These are phyloP conservation scores for Eucidaris tribuloides DNA, from an alignment of 35 echinoderm and acorn worm genomes.

Conservation along the genomic window DNA sequence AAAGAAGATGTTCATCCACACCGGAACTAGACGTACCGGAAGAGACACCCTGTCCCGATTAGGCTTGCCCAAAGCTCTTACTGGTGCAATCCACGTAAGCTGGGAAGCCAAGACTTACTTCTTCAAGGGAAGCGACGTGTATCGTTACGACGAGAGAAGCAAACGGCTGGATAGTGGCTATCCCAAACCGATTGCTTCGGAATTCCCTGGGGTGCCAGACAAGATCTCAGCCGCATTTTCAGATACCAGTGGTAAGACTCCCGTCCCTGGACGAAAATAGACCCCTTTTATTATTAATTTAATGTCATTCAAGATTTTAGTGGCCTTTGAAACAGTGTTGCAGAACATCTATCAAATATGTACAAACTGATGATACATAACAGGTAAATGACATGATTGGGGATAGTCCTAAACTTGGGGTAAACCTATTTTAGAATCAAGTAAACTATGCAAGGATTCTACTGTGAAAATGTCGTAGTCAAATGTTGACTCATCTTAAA, in stretches of 20 bases:
- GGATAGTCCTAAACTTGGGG: not conserved
- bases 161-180: not conserved
- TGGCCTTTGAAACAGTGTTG: not conserved
- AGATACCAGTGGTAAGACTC: constrained; percentile 13
- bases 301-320: too few species aligned
- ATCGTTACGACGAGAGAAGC: not conserved
- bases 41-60: not conserved
- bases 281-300: too few species aligned
- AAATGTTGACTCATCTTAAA: too few species aligned
- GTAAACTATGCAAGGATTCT: too few species aligned
- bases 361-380: not conserved
- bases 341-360: not conserved
- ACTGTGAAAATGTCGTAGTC: too few species aligned
- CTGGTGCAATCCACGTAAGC: not conserved
- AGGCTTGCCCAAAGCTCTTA: not conserved
- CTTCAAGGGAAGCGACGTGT: constrained; percentile 14
- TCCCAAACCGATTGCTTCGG: not conserved
- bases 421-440: not conserved
- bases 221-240: constrained; percentile 18
- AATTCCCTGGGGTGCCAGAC: constrained; percentile 1
- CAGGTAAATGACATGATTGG: not conserved
- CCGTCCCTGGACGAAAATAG: too few species aligned
- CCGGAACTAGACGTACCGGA: not conserved
- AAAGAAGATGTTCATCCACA: constrained; percentile 12
- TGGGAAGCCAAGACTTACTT: constrained; percentile 16